phyloP scores from a whole-genome alignment of 2,113 vertebrate species.

The Nothoprocta perdicaria region DNA sequence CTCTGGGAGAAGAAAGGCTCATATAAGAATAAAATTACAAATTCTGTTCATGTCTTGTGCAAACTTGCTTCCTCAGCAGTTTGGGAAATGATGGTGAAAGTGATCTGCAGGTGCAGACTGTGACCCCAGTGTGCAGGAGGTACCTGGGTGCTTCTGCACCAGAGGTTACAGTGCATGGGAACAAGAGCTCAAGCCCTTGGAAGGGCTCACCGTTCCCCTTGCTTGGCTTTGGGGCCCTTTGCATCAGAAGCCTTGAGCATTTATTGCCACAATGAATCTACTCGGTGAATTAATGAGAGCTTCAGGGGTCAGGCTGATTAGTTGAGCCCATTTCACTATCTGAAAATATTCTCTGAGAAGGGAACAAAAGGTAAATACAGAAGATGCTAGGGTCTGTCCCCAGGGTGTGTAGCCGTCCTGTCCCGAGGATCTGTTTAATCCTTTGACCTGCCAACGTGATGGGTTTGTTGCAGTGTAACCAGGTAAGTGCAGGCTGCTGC shows the following conservation, averaged over 20 bases:
- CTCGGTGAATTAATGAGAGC: not conserved
- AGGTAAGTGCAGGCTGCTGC: not conserved
- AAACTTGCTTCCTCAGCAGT: not conserved
- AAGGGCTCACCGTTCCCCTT: accelerated
- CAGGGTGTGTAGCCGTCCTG: not conserved
- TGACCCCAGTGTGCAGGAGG: not conserved
- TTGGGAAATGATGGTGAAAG: not conserved
- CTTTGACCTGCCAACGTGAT: not conserved
- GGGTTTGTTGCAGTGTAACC: not conserved
- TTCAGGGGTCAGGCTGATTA: not conserved
- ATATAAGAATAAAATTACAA: not conserved
- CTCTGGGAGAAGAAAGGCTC: not conserved
- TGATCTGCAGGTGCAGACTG: not conserved
- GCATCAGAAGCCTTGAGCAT: accelerated
- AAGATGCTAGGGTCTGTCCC: not conserved
- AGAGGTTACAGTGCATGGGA: not conserved
- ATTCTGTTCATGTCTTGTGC: not conserved
- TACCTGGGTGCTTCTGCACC: not conserved
- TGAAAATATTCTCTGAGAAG: not conserved
- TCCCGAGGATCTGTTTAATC: not conserved
- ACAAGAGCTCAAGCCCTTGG: accelerated
- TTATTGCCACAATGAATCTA: accelerated
- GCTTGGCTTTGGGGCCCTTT: accelerated
- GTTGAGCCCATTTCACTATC: not conserved
- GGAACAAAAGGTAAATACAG: not conserved